A percentile compares a stretch with the other conserved stretches of the same genome.
Conservation (phyloP, 2,113 vertebrate species). For the Numida meleagris region DNA sequence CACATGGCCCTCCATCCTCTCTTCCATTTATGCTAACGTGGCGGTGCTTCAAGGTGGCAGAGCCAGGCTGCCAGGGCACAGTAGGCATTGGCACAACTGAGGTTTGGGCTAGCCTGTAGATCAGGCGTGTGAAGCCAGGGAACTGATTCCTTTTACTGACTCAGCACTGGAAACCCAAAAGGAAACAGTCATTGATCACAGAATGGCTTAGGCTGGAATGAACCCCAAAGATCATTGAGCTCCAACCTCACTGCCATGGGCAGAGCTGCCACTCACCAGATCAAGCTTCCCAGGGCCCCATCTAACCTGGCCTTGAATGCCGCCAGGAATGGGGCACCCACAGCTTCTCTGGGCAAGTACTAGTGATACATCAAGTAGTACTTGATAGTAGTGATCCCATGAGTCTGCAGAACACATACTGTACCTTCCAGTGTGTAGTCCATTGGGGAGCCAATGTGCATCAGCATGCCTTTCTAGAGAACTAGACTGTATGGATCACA, state of each 20-base stretch:
- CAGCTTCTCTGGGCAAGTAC: no score
- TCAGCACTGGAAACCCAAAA: neutral
- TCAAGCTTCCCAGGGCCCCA: no score
- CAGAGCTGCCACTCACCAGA: no score
- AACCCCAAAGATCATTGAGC: no score
- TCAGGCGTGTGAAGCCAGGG: neutral
- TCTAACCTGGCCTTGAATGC: no score
- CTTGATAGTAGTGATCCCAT: fast-evolving
- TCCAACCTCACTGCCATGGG: no score
- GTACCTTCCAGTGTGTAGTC: neutral
- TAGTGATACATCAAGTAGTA: no score
- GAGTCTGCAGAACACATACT: neutral
- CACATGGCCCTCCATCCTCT: neutral
- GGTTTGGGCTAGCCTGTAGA: neutral
- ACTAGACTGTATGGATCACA: neutral
- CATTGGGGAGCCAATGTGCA: neutral
- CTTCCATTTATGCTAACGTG: neutral
- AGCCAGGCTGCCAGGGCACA: neutral
- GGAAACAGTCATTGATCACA: neutral
- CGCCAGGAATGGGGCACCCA: no score
- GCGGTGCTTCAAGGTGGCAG: neutral
- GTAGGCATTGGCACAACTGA: neutral
- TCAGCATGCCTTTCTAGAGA: neutral
- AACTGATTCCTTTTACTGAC: neutral
- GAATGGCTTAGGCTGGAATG: no score